Evolutionary conservation across 2,888 invertebrate genomes (phyloP), one percentile per base, ranked within the genome.

Genomic region (Acronicta psi): DNA sequence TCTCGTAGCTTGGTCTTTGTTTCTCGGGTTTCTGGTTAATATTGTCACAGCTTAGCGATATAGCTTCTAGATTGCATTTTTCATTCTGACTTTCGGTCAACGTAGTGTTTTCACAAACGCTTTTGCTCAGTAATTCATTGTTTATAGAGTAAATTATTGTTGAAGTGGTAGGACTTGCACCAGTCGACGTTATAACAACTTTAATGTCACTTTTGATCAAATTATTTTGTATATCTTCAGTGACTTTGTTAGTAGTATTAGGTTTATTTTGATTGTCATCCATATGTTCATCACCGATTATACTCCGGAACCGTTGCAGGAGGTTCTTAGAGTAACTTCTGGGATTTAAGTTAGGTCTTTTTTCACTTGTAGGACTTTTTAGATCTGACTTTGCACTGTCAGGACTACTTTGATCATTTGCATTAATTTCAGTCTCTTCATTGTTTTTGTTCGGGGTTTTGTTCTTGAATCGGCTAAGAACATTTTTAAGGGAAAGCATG

Each of bases 401-500:
- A 18, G 86, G 86, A 65, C 85, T 91, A 64, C 83, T 80, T 84
- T 93, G 81, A 66, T 95, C 85, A 72, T 94, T 85, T 44, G 94
- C 91, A 69, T 94, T 95, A 23, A 88, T 82, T 81, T 90, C 93
- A 36, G 60, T 53, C 53, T 82, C 91, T n/a, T 93, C 92, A 43
- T 65, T 86, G 50, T 73, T 90, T 81, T 91, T 92, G 36, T 86
- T 93, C 0, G 89, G 89, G n/a, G 87, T 88, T 18, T 84, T 88
- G 56, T 84, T 88, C 76, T 93, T 94, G 63, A 95, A 94, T 47
- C 95, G 89, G 76, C 94, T 95, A 7, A 95, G 83, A 29, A 95
- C 93, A 74, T 95, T 95, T 80, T 95, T 95, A 0, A 95, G 87
- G 4, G 95, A 94, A 1, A 93, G 75, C 68, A 94, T 88, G 62